Evolutionary conservation across 2,113 vertebrate genomes (phyloP).

Genomic region (Chloropsis cyanopogon): DNA sequence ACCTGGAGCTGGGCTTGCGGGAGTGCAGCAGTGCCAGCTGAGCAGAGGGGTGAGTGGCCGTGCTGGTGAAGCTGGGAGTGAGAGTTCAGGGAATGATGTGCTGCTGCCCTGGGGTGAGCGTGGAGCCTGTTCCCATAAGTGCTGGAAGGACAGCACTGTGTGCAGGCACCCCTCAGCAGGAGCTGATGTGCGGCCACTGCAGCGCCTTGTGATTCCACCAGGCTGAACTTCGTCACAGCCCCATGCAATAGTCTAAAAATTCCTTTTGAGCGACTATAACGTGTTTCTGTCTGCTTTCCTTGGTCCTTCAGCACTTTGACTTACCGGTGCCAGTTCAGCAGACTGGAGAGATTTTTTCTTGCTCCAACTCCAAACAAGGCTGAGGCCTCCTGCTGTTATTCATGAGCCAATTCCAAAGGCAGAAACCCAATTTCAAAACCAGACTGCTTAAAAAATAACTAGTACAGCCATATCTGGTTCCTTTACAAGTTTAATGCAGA

Average conservation of each 20-base stretch:
- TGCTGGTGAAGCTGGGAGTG: too few relatives aligned
- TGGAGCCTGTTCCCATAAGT: accelerated
- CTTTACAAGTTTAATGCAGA: neutral
- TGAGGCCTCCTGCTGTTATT: neutral
- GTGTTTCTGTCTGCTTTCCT: neutral
- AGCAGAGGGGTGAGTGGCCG: neutral
- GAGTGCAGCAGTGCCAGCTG: neutral
- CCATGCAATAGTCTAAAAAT: too few relatives aligned
- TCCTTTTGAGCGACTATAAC: neutral
- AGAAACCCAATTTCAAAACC: neutral
- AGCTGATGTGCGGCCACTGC: neutral
- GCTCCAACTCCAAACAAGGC: neutral
- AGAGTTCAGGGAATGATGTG: accelerated
- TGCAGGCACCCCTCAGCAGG: neutral
- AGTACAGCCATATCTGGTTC: neutral
- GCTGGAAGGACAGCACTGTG: neutral
- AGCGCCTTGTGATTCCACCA: neutral
- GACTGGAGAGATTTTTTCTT: neutral
- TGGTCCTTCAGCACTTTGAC: neutral
- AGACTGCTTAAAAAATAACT: neutral
- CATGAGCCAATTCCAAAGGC: neutral
- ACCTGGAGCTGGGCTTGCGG: neutral
- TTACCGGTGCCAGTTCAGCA: neutral
- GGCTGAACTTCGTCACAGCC: neutral
- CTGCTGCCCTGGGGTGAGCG: neutral